Evolutionary conservation across 1,140 invertebrate species (phyloP).

Genomic region (Helicorthomorpha holstii): DNA sequence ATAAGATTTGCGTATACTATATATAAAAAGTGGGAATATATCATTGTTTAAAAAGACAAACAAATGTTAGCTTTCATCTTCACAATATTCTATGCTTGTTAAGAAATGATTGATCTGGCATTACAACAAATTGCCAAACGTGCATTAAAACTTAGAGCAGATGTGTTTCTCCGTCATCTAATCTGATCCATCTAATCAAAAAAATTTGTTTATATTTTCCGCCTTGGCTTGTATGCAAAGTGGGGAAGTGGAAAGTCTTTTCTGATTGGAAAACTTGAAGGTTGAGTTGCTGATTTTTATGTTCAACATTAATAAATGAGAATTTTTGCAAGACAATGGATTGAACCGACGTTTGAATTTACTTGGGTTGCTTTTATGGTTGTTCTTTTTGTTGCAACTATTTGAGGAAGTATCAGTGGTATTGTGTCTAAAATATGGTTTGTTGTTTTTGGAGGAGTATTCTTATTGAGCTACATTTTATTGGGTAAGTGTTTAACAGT

Average conservation of each 20-base stretch:
- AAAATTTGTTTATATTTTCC: too few relatives aligned
- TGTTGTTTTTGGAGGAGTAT: constrained; percentile 38
- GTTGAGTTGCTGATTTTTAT: too few relatives aligned
- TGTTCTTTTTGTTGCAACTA: constrained; percentile 50
- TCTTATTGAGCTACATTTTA: constrained; percentile 40
- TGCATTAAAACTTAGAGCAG: too few relatives aligned
- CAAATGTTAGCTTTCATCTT: too few relatives aligned
- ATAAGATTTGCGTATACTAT: too few relatives aligned
- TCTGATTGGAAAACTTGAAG: constrained; percentile 75
- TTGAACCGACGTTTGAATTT: constrained; percentile 63
- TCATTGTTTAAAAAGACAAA: too few relatives aligned
- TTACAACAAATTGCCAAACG: too few relatives aligned
- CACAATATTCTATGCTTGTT: too few relatives aligned
- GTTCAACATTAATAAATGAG: constrained; percentile 81
- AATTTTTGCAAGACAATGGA: constrained; percentile 83
- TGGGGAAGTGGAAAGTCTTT: constrained; percentile 99
- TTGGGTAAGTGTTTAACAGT: constrained; percentile 26
- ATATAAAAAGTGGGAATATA: too few relatives aligned
- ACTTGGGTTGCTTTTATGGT: constrained; percentile 50
- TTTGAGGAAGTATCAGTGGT: constrained; percentile 53
- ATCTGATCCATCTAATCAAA: too few relatives aligned
- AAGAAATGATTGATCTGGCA: too few relatives aligned
- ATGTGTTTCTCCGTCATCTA: too few relatives aligned
- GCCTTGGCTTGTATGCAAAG: constrained; percentile 88
- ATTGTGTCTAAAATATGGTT: constrained; percentile 41